Conservation (phyloP, 2,797 vertebrate genomes). For the Pangasius krempfi region DNA sequence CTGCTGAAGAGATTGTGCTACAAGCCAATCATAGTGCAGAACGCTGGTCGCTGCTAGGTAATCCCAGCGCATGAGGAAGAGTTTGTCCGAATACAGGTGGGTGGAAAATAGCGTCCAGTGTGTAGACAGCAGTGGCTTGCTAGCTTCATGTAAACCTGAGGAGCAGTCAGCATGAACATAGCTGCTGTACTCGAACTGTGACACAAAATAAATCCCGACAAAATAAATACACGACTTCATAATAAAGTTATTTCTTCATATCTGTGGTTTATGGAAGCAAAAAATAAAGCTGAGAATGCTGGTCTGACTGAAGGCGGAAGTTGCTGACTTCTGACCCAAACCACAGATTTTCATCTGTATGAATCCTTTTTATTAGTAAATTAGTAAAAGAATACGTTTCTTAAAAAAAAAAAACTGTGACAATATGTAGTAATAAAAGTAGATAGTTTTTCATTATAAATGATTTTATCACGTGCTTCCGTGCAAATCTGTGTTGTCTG, state of each 20-base stretch:
- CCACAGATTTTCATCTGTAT: background rate
- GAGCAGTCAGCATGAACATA: background rate
- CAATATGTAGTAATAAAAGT: background rate
- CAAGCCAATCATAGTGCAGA: background rate
- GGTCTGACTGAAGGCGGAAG: slow-evolving; percentile 1
- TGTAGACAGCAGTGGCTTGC: background rate
- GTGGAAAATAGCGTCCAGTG: background rate
- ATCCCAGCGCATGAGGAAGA: background rate
- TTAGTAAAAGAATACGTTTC: background rate
- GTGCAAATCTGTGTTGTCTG: background rate
- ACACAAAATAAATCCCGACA: background rate
- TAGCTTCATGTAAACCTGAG: slow-evolving; percentile 2
- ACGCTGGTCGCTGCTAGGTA: background rate
- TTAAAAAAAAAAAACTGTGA: background rate
- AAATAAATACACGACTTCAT: background rate
- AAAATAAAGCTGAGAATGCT: slow-evolving; percentile 67
- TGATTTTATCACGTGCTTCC: background rate
- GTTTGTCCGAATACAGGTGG: slow-evolving; percentile 3
- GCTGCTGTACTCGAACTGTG: background rate
- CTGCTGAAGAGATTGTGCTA: no score
- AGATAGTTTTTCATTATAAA: background rate
- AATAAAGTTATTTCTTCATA: background rate
- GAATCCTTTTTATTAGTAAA: background rate
- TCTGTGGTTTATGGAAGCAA: background rate
- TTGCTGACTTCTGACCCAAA: background rate